Evolutionary conservation across 2,888 invertebrate species (phyloP), one percentile per base, ranked within the genome.

Genomic region (Lycophotia porphyrea): DNA sequence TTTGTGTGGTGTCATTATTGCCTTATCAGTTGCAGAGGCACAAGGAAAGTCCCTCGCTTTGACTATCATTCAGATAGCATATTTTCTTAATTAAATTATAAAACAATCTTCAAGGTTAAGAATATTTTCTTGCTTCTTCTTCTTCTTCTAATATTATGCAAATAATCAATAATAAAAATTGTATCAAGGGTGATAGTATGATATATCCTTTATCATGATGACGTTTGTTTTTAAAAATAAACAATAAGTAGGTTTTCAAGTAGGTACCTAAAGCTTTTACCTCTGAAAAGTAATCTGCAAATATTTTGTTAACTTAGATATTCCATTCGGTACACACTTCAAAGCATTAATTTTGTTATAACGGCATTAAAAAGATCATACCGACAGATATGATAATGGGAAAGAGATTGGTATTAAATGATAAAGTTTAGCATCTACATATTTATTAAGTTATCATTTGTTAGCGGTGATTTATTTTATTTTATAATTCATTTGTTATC

Each of bases 401-500:
- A 79, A 89, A 88, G 88, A 87, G 89, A 88, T 85, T 84, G 82
- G 87, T 91, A 91, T 91, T 88, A 87, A 85, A 76, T 84, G 93
- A 94, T 94, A 93, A 92, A 65, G 77, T 77, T 85, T 85, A 88
- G 71, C 91, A 91, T 86, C 81, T 88, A 89, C 85, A 86, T 88
- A 88, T 87, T 87, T 88, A 88, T 84, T 87, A 87, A 88, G 84
- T 90, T 92, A 93, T 93, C 92, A 70, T 84, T 87, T 87, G 78
- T 82, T 81, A 82, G 92, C 92, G 87, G 91, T 93, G 93, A 94
- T 93, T 93, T 92, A 76, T 89, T 85, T 84, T 77, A 70, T 55
- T 85, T 84, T 77, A 68, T 55, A 72, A 87, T 85, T 86, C 82
- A 82, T 76, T 52, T 71, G 69, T 79, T 82, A 86, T 88, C 2